These are phyloP conservation scores for Colostygia pectinataria DNA, from an alignment of 2,888 invertebrate genomes.

Conservation along the genomic window DNA sequence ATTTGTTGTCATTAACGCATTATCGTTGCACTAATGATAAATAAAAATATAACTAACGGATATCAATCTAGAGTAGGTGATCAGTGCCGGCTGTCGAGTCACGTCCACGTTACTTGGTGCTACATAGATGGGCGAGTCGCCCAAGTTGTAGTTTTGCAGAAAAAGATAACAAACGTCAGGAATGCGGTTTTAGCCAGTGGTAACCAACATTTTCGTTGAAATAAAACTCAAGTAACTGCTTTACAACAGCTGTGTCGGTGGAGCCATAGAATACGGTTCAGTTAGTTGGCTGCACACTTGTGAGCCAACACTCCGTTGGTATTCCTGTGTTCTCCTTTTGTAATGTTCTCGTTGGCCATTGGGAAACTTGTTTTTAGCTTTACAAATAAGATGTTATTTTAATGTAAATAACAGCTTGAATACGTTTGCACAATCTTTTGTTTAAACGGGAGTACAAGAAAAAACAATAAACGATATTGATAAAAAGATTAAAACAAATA, in stretches of 20 bases:
- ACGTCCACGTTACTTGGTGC: not conserved
- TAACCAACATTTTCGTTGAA: conserved; percentile 37
- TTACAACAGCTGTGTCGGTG: conserved; percentile 50
- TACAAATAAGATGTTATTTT: conserved; percentile 12
- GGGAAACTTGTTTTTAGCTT: conserved; percentile 14
- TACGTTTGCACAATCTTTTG: not conserved
- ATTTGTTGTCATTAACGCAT: too few species aligned
- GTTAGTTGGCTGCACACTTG: conserved; percentile 31
- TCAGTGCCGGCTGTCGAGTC: too few species aligned
- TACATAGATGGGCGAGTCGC: conserved; percentile 22
- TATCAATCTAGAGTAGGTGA: too few species aligned
- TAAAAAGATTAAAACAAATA: too few species aligned
- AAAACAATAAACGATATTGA: too few species aligned
- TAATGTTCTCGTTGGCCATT: conserved; percentile 12
- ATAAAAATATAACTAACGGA: too few species aligned
- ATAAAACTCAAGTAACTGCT: conserved; percentile 50
- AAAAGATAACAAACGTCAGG: conserved; percentile 24
- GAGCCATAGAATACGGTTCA: conserved; percentile 26
- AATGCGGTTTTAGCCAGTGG: conserved; percentile 33
- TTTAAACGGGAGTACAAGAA: too few species aligned
- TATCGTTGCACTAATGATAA: too few species aligned
- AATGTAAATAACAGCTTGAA: conserved; percentile 4
- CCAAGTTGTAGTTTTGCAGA: conserved; percentile 29
- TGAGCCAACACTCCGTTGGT: conserved; percentile 41
- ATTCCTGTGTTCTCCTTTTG: conserved; percentile 25